Evolutionary conservation across 2,113 vertebrate species (phyloP).

Genomic region (Mobula hypostoma): DNA sequence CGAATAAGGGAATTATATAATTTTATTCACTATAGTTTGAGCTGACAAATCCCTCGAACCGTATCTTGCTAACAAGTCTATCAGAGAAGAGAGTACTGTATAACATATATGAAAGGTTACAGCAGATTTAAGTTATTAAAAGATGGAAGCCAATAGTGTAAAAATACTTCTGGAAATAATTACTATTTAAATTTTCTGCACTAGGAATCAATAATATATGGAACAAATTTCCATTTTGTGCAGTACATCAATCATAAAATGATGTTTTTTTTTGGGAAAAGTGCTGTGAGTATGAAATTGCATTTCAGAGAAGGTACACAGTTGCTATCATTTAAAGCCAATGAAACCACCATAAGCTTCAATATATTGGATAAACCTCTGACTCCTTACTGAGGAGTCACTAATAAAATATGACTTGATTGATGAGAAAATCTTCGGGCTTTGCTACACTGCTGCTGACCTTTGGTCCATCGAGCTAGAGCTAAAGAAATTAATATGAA

Average conservation of each 20-base stretch:
- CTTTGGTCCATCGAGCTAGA: slow-evolving; percentile 17
- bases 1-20: neutral
- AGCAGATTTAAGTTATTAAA: slow-evolving; percentile 32
- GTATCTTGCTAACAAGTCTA: slow-evolving; percentile 10
- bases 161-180: slow-evolving; percentile 32
- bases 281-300: neutral
- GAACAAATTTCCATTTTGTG: slow-evolving; percentile 23
- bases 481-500: slow-evolving; percentile 36
- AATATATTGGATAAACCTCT: slow-evolving; percentile 3
- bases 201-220: slow-evolving; percentile 36
- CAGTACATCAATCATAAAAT: slow-evolving; percentile 34
- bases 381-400: slow-evolving; percentile 23
- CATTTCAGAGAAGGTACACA: slow-evolving; percentile 30
- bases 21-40: neutral
- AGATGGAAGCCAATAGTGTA: slow-evolving; percentile 20
- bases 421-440: slow-evolving; percentile 20
- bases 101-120: slow-evolving; percentile 30
- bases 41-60: slow-evolving; percentile 15
- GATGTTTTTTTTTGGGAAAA: slow-evolving; percentile 18
- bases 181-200: slow-evolving; percentile 36
- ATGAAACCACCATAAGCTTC: slow-evolving; percentile 25
- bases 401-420: slow-evolving; percentile 37
- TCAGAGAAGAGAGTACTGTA: neutral
- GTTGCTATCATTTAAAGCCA: slow-evolving; percentile 22
- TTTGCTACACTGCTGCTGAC: slow-evolving; percentile 21